Evolutionary conservation across 2,113 vertebrate species (phyloP), one percentile per base, ranked within the genome.

Genomic region (Urocynchramus pylzowi): DNA sequence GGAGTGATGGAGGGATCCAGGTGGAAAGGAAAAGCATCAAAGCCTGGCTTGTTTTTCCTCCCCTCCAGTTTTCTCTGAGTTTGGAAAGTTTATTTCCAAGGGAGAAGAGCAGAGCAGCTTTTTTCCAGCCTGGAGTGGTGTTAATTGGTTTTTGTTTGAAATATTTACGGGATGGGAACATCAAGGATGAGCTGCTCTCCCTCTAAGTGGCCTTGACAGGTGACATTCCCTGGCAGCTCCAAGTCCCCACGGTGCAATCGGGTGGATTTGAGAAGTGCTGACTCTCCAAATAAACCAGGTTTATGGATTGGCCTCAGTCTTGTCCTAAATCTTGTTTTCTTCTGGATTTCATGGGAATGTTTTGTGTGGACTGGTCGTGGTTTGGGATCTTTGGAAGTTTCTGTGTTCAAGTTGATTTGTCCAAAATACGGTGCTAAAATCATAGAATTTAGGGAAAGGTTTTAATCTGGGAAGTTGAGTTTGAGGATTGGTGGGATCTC

Each of bases 121-220:
- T 80, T 87, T 73, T 80, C 79, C 77, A 75, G 89, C 26, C 1
- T 13, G 53, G 50, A 53, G 68, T 78, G 87, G 90, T 53, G n/a
- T 78, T 87, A 78, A 87, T 87, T 95, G 95, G 79, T 77, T 96
- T 92, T 68, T 47, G 86, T 89, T 96, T 96, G 93, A 96, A 96
- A 93, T 96, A 79, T 91, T 96, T 95, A 80, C 95, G 22, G 90
- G 76, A 71, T 82, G 80, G 88, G 73, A 92, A 41, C 83, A 69
- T 93, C 88, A 83, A 71, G 64, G 87, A 39, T 73, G 84, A 77
- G 64, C 37, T 0, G 0, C 80, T 84, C 87, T 87, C 60, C 73
- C 83, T 94, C 56, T 76, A 81, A 92, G 64, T 90, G 87, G 35
- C 39, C 44, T 69, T 73, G 93, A 90, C 88, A 87, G 86, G 88